Conservation (phyloP, 2,797 vertebrate genomes). For the Peromyscus melanophrys region DNA sequence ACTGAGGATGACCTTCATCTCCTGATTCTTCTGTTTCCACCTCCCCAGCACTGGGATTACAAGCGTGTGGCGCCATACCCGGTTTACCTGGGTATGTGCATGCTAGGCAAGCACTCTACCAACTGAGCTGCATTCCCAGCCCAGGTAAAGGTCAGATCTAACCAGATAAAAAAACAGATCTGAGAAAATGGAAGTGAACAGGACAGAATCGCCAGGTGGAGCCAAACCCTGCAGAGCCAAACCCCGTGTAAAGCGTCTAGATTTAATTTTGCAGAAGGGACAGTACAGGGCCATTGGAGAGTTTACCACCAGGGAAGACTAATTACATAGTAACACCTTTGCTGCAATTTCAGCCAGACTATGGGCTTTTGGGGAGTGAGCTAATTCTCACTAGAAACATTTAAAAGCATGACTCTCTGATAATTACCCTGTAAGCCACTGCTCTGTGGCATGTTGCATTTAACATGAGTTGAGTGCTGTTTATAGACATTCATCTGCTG, state of each 20-base stretch:
- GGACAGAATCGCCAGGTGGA: neutral
- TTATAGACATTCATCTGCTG: conserved; percentile 3
- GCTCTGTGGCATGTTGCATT: conserved; percentile 4
- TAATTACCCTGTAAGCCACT: neutral
- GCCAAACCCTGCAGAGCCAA: neutral
- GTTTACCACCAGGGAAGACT: neutral
- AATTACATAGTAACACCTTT: conserved; percentile 6
- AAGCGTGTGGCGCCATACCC: neutral
- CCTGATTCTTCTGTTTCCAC: neutral
- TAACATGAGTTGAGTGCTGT: conserved; percentile 37
- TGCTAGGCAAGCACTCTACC: neutral
- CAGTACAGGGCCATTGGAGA: neutral
- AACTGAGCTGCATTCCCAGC: neutral
- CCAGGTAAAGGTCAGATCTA: neutral
- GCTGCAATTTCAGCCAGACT: conserved; percentile 39
- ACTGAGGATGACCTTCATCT: neutral
- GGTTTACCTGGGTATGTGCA: neutral
- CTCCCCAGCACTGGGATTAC: neutral
- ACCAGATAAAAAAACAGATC: neutral
- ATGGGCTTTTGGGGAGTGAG: conserved; percentile 25
- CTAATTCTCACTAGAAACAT: conserved; percentile 55
- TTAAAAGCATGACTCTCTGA: conserved; percentile 26
- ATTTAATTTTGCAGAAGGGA: neutral
- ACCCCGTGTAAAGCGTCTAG: neutral
- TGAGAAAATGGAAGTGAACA: neutral